Conservation (phyloP, 2,113 vertebrate genomes). For the Numenius arquata region DNA sequence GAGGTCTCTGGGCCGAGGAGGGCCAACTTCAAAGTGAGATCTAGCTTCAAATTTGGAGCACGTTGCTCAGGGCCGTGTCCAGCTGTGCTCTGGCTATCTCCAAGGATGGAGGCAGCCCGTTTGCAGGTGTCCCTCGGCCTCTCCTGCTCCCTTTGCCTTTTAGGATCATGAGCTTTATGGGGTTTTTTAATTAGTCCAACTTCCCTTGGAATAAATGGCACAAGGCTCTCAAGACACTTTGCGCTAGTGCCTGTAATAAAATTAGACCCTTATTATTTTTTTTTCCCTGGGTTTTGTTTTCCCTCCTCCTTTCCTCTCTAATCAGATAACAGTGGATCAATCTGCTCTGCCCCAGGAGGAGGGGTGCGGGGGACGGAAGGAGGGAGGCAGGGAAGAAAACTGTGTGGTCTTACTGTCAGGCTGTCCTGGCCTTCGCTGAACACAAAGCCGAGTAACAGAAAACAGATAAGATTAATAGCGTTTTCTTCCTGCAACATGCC, state of each 20-base stretch:
- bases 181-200: not conserved
- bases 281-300: conserved; percentile 23
- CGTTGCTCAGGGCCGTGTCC: not conserved
- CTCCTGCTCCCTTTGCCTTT: not conserved
- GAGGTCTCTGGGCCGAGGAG: not conserved
- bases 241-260: conserved; percentile 53
- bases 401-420: conserved; percentile 73
- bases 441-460: conserved; percentile 67
- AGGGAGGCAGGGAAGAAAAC: conserved; percentile 42
- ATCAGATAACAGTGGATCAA: conserved; percentile 70
- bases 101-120: not conserved
- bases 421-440: conserved; percentile 63
- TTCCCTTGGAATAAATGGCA: conserved; percentile 24
- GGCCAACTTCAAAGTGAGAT: conserved; percentile 26
- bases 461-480: conserved; percentile 74
- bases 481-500: conserved; percentile 62
- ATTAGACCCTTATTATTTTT: conserved; percentile 41
- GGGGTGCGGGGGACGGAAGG: not conserved
- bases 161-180: not conserved
- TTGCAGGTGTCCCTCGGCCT: not conserved
- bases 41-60: conserved; percentile 19
- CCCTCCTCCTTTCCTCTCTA: conserved; percentile 48
- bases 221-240: conserved; percentile 28
- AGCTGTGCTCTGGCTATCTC: not conserved
- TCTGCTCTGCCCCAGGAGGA: conserved; percentile 58